Conservation (phyloP, 2,797 vertebrate genomes). For the Typhlichthys subterraneus region DNA sequence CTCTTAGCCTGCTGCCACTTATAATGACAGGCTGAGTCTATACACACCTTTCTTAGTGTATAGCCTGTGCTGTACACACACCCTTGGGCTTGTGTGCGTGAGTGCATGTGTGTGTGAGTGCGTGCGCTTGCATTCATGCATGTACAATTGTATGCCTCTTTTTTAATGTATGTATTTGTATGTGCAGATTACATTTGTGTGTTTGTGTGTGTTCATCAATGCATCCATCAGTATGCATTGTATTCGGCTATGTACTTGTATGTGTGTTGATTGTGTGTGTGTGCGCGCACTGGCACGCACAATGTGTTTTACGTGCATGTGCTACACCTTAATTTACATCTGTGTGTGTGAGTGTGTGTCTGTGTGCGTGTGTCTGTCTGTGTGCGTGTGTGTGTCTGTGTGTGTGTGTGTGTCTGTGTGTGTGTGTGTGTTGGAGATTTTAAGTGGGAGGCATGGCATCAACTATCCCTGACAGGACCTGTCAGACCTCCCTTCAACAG, state of each 20-base stretch:
- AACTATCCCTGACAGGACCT: slow-evolving; percentile 39
- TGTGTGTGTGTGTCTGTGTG: slow-evolving; percentile 19
- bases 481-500: slow-evolving; percentile 34
- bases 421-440: slow-evolving; percentile 46
- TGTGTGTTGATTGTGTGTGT: background rate
- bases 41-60: slow-evolving; percentile 71
- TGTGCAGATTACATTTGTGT: background rate
- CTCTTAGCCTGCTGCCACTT: slow-evolving; percentile 69
- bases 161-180: background rate
- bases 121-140: background rate
- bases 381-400: slow-evolving; percentile 31
- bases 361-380: too few species aligned
- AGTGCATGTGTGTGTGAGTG: too few species aligned
- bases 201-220: background rate
- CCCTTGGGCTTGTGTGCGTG: too few species aligned
- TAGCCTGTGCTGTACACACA: too few species aligned
- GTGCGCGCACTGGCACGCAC: background rate
- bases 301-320: background rate
- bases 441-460: slow-evolving; percentile 53
- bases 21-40: slow-evolving; percentile 65
- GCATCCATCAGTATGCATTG: background rate
- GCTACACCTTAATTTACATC: too few species aligned
- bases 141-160: background rate
- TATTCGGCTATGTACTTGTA: too few species aligned
- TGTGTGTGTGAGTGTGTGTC: slow-evolving; percentile 15